These are phyloP conservation scores for Chelidonichthys spinosus DNA, from an alignment of 2,797 vertebrate species.

Conservation along the genomic window DNA sequence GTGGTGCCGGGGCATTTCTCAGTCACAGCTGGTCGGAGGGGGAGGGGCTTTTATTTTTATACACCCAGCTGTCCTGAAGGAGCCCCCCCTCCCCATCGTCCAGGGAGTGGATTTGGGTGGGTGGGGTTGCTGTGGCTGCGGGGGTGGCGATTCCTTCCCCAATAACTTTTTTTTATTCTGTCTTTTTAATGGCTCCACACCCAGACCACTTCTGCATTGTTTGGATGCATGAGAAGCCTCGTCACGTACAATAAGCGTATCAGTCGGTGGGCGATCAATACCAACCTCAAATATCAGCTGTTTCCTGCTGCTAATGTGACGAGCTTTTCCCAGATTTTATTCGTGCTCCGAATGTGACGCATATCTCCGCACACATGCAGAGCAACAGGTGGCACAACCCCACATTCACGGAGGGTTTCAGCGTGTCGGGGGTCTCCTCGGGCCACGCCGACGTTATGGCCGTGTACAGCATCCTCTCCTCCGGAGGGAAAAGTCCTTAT, in stretches of 20 bases:
- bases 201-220: conserved; percentile 37
- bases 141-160: conserved; percentile 42
- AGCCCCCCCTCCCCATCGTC: conserved; percentile 4
- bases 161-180: conserved; percentile 28
- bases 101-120: conserved; percentile 41
- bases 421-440: no score
- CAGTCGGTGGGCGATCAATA: conserved; percentile 25
- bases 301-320: background rate
- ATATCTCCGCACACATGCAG: background rate
- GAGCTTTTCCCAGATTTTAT: background rate
- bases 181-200: conserved; percentile 48
- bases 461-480: no score
- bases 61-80: conserved; percentile 84
- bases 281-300: conserved; percentile 33
- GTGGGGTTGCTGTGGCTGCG: conserved; percentile 27
- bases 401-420: background rate
- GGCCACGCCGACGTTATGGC: no score
- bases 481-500: no score
- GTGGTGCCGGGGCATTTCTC: conserved; percentile 60
- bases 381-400: background rate
- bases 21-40: conserved; percentile 75
- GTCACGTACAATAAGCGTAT: background rate
- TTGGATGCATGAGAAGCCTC: conserved; percentile 27
- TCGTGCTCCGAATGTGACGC: background rate
- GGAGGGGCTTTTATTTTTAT: conserved; percentile 85